Evolutionary conservation across 2,888 invertebrate species (phyloP).

Genomic region (Asteroscopus sphinx): DNA sequence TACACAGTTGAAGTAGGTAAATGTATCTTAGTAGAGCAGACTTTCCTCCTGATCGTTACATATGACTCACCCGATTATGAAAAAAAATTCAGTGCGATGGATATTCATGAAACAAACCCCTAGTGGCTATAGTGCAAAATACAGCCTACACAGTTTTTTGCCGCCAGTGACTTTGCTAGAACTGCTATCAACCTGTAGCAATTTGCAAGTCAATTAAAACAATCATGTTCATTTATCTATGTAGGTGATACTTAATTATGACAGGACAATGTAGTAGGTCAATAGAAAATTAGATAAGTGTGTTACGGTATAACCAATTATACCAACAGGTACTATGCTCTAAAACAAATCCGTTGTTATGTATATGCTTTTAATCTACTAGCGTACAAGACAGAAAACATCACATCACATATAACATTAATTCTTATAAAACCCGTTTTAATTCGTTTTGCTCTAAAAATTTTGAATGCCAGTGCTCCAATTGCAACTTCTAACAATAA

Average conservation of each 20-base stretch:
- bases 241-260: not conserved
- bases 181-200: too few relatives aligned
- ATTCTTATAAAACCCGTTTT: slow-evolving; percentile 21
- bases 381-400: slow-evolving; percentile 3
- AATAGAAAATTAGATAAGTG: not conserved
- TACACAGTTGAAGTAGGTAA: too few relatives aligned
- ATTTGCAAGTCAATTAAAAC: too few relatives aligned
- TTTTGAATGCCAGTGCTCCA: slow-evolving; percentile 38
- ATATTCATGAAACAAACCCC: too few relatives aligned
- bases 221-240: too few relatives aligned
- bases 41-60: too few relatives aligned
- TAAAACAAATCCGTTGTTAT: not conserved
- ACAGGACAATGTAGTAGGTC: not conserved
- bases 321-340: not conserved
- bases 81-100: too few relatives aligned
- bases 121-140: too few relatives aligned
- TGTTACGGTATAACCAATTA: slow-evolving; percentile 6
- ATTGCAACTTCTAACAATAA: slow-evolving; percentile 17
- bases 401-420: slow-evolving; percentile 16
- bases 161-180: too few relatives aligned
- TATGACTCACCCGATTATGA: too few relatives aligned
- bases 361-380: not conserved
- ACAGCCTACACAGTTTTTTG: too few relatives aligned
- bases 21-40: too few relatives aligned
- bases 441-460: slow-evolving; percentile 45